Conservation (phyloP, 2,888 invertebrate genomes). For the Rhingia rostrata region DNA sequence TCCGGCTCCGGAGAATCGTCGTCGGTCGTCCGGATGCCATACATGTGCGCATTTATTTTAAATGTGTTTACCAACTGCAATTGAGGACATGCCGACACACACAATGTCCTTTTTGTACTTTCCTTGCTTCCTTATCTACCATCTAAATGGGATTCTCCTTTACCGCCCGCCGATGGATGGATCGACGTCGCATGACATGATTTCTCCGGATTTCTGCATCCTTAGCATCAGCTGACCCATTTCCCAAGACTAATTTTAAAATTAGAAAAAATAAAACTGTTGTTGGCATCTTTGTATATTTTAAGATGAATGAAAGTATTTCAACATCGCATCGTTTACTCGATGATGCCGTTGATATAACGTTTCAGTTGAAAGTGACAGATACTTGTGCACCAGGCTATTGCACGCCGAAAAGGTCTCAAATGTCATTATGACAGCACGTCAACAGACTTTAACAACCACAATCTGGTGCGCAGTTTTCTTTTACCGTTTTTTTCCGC, state of each 20-base stretch:
- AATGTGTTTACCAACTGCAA: slow-evolving; percentile 12
- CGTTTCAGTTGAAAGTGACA: slow-evolving; percentile 58
- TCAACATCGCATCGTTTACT: slow-evolving; percentile 17
- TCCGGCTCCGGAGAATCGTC: neutral
- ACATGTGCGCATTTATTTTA: slow-evolving; percentile 8
- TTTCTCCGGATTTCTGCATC: slow-evolving; percentile 40
- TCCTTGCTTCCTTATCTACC: slow-evolving; percentile 24
- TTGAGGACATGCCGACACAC: slow-evolving; percentile 32
- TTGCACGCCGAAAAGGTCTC: slow-evolving; percentile 31
- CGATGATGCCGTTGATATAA: slow-evolving; percentile 9
- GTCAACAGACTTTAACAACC: neutral
- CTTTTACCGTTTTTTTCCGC: neutral
- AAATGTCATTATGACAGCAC: slow-evolving; percentile 21
- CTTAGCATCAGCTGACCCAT: slow-evolving; percentile 58
- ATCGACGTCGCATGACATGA: slow-evolving; percentile 41
- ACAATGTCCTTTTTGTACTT: slow-evolving; percentile 39
- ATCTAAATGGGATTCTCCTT: slow-evolving; percentile 49
- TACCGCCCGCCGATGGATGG: slow-evolving; percentile 2
- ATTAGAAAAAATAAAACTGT: slow-evolving; percentile 14
- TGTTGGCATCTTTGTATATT: slow-evolving; percentile 1
- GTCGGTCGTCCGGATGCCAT: neutral
- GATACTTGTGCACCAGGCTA: neutral
- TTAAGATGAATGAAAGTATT: slow-evolving; percentile 17
- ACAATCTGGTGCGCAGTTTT: slow-evolving; percentile 9
- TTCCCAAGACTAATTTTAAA: slow-evolving; percentile 53